Conservation (phyloP, 2,888 invertebrate species). For the Metalampra italica region DNA sequence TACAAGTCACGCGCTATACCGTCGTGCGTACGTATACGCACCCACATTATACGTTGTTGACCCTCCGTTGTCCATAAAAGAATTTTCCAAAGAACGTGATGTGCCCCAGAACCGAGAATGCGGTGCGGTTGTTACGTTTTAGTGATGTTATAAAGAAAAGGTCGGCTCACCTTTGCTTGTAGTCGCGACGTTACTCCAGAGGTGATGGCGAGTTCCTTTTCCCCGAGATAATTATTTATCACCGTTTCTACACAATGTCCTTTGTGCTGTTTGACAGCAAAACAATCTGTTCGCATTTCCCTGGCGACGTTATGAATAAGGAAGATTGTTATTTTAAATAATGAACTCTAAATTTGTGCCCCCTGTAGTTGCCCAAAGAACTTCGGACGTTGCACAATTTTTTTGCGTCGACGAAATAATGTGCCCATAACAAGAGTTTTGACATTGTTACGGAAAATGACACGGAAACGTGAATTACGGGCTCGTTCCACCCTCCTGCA, state of each 20-base stretch:
- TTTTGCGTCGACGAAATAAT: slow-evolving; percentile 38
- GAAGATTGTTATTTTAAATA: slow-evolving; percentile 11
- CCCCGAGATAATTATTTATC: slow-evolving; percentile 14
- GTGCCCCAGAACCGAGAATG: slow-evolving; percentile 27
- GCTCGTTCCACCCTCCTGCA: slow-evolving; percentile 36
- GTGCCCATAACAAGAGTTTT: slow-evolving; percentile 46
- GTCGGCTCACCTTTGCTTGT: slow-evolving; percentile 36
- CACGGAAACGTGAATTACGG: slow-evolving; percentile 53
- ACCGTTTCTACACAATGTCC: slow-evolving; percentile 4
- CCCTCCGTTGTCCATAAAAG: slow-evolving; percentile 35
- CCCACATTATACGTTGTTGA: slow-evolving; percentile 23
- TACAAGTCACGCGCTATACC: slow-evolving; percentile 20
- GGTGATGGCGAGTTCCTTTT: slow-evolving; percentile 18
- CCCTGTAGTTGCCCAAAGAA: background rate
- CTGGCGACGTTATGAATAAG: slow-evolving; percentile 6
- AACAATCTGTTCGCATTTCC: slow-evolving; percentile 10
- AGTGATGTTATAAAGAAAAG: slow-evolving; percentile 49
- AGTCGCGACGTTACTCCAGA: slow-evolving; percentile 5
- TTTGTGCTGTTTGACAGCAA: slow-evolving; percentile 13
- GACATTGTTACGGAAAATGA: slow-evolving; percentile 55
- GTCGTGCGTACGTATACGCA: slow-evolving; percentile 17
- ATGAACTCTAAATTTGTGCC: slow-evolving; percentile 4
- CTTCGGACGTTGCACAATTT: background rate
- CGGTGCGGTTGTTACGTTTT: slow-evolving; percentile 47
- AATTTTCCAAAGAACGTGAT: slow-evolving; percentile 37